Conservation (phyloP, 2,797 vertebrate genomes). For the Protonibea diacanthus region DNA sequence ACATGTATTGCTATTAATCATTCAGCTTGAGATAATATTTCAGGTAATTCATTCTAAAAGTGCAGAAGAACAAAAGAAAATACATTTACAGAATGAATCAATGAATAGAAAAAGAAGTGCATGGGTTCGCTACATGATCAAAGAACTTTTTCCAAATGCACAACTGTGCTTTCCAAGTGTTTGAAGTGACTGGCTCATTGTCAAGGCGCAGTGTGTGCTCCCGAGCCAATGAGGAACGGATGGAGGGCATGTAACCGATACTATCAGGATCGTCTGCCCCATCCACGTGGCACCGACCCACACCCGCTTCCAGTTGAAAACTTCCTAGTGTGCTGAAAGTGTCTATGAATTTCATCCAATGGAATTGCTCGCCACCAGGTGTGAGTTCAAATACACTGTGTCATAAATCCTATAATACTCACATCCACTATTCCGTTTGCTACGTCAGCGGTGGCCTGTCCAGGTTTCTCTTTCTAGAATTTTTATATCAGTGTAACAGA, state of each 20-base stretch:
- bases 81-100: slow-evolving; percentile 56
- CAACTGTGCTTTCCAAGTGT: slow-evolving; percentile 75
- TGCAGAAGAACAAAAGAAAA: slow-evolving; percentile 43
- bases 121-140: slow-evolving; percentile 72
- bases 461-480: slow-evolving; percentile 40
- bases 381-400: slow-evolving; percentile 55
- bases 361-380: slow-evolving; percentile 66
- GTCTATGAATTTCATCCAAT: slow-evolving; percentile 70
- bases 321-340: slow-evolving; percentile 69
- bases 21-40: slow-evolving; percentile 17
- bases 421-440: slow-evolving; percentile 25
- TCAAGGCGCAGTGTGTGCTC: slow-evolving; percentile 66
- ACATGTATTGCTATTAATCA: background rate
- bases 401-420: slow-evolving; percentile 69
- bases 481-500: slow-evolving; percentile 44
- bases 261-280: slow-evolving; percentile 58
- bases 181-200: slow-evolving; percentile 84
- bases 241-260: slow-evolving; percentile 63
- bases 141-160: slow-evolving; percentile 67
- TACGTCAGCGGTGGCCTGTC: slow-evolving; percentile 21
- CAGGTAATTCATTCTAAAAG: slow-evolving; percentile 42
- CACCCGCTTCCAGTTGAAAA: slow-evolving; percentile 72
- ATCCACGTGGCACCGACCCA: slow-evolving; percentile 60
- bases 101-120: slow-evolving; percentile 50
- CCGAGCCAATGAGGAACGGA: slow-evolving; percentile 65